Evolutionary conservation across 2,888 invertebrate genomes (phyloP).

Genomic region (Apocheima hispidaria): DNA sequence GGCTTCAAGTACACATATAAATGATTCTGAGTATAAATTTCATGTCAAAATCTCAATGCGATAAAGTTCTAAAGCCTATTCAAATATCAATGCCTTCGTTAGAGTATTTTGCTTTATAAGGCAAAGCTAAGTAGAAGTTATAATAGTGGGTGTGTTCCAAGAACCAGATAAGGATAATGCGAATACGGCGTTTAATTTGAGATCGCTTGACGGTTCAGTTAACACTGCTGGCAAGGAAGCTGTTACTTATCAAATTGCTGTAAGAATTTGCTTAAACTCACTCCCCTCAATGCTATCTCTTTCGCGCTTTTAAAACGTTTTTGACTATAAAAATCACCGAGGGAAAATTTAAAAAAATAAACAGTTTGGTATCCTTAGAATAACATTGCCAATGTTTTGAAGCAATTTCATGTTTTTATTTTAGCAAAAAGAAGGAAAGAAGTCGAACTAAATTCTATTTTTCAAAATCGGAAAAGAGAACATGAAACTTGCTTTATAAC

Average conservation of each 20-base stretch:
- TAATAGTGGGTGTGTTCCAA: slow-evolving; percentile 25
- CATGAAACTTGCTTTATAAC: no score
- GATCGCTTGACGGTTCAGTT: slow-evolving; percentile 6
- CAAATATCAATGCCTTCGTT: slow-evolving; percentile 19
- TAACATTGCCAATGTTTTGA: no score
- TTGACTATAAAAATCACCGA: no score
- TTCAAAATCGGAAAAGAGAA: no score
- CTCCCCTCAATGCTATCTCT: no score
- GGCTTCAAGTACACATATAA: neutral
- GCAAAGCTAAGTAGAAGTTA: slow-evolving; percentile 8
- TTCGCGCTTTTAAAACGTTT: no score
- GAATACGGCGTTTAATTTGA: slow-evolving; percentile 18
- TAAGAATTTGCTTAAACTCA: neutral
- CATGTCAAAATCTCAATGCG: slow-evolving; percentile 1
- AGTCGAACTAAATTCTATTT: no score
- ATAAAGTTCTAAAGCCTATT: slow-evolving; percentile 4
- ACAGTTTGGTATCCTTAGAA: no score
- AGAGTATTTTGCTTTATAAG: slow-evolving; percentile 18
- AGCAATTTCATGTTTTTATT: no score
- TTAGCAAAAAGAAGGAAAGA: no score
- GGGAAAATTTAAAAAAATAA: no score
- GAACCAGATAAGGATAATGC: slow-evolving; percentile 24
- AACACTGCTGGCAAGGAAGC: slow-evolving; percentile 14
- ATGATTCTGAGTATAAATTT: neutral
- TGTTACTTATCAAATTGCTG: slow-evolving; percentile 1